phyloP scores from a whole-genome alignment of 2,113 vertebrate species.

The Trinectes maculatus region DNA sequence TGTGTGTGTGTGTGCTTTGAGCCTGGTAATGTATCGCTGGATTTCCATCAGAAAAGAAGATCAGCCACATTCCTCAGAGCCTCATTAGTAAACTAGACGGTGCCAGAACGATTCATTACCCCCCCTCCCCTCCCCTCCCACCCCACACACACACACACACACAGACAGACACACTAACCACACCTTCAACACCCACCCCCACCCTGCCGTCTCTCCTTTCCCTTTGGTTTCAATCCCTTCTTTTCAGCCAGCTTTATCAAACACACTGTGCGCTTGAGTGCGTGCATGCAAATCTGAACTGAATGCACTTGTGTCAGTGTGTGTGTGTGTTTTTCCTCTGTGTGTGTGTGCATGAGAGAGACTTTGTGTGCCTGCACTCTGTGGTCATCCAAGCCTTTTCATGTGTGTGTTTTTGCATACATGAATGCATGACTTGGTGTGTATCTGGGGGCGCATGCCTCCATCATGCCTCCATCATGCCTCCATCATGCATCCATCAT shows the following conservation, averaged over 20 bases:
- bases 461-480: background rate
- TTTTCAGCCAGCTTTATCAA: constrained; percentile 38
- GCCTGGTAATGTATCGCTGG: constrained; percentile 26
- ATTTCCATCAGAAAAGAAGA: constrained; percentile 74
- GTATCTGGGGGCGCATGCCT: constrained; percentile 18
- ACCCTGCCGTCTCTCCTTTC: constrained; percentile 2
- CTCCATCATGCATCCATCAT: too few species aligned
- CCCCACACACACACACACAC: background rate
- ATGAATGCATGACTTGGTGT: constrained; percentile 20
- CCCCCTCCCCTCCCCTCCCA: constrained; percentile 4
- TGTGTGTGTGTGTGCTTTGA: constrained; percentile 1
- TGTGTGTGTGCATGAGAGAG: background rate
- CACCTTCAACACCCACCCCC: background rate
- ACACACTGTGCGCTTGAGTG: constrained; percentile 14
- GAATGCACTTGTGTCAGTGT: background rate
- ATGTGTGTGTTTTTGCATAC: background rate
- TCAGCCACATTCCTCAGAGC: constrained; percentile 65
- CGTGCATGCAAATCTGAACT: constrained; percentile 33
- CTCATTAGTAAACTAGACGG: constrained; percentile 74
- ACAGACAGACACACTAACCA: background rate
- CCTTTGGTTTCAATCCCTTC: constrained; percentile 38
- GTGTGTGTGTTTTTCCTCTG: too few species aligned
- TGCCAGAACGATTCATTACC: constrained; percentile 67
- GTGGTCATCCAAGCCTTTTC: constrained; percentile 1
- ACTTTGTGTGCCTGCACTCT: background rate